Evolutionary conservation across 2,797 vertebrate species (phyloP).

Genomic region (Tenualosa thibaudeaui): DNA sequence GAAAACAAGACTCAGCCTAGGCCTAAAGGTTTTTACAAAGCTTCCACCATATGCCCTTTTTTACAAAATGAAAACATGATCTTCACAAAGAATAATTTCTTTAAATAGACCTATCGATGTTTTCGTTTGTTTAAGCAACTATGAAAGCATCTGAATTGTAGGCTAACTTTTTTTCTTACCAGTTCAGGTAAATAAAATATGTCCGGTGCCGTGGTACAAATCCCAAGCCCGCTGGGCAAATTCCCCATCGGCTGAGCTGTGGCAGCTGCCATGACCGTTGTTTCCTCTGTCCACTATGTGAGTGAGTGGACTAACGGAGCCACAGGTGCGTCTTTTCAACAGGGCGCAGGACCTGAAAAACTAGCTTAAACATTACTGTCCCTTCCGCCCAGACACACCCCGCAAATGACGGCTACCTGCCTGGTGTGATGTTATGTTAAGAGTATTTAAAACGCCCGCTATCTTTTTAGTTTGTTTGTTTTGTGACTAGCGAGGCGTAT

Average conservation of each 20-base stretch:
- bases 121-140: neutral
- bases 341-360: slow-evolving; percentile 56
- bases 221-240: slow-evolving; percentile 77
- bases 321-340: slow-evolving; percentile 61
- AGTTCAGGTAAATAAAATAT: slow-evolving; percentile 81
- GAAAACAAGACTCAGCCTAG: neutral
- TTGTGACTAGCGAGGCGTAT: slow-evolving; percentile 20
- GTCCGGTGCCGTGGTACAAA: slow-evolving; percentile 78
- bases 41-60: neutral
- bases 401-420: slow-evolving; percentile 28
- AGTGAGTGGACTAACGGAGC: slow-evolving; percentile 55
- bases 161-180: slow-evolving; percentile 67
- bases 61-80: neutral
- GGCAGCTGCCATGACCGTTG: slow-evolving; percentile 68
- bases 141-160: neutral
- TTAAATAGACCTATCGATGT: no score
- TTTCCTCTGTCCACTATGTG: slow-evolving; percentile 33
- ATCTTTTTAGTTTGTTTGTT: neutral
- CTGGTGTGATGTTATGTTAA: neutral
- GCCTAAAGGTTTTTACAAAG: neutral
- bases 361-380: slow-evolving; percentile 57
- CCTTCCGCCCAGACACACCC: slow-evolving; percentile 62
- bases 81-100: neutral
- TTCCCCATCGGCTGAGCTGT: slow-evolving; percentile 64
- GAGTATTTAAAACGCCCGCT: neutral